A percentile compares a stretch with the other conserved stretches of the same genome.
phyloP scores from a whole-genome alignment of 1,140 invertebrate genomes.

The Drosophila sucinea region DNA sequence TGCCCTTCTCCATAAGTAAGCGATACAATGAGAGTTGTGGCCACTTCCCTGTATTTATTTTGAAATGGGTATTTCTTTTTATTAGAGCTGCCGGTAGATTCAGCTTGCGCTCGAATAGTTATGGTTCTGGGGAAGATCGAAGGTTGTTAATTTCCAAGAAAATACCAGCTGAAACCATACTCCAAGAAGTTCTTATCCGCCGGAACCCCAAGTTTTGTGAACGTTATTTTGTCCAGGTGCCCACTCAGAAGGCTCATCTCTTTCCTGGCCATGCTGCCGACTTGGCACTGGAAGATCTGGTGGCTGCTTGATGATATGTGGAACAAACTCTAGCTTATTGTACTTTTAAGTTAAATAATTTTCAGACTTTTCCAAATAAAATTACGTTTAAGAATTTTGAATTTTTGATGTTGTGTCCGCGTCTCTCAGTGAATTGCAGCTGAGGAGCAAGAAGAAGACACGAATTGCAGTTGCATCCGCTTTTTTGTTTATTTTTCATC shows the following conservation, averaged over 20 bases:
- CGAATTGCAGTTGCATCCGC: slow-evolving; percentile 32
- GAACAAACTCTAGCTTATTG: slow-evolving; percentile 1
- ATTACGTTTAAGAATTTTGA: slow-evolving; percentile 15
- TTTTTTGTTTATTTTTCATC: slow-evolving; percentile 1
- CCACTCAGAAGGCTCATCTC: slow-evolving; percentile 64
- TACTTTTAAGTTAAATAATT: slow-evolving; percentile 46
- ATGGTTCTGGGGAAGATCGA: slow-evolving; percentile 84
- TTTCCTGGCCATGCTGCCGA: slow-evolving; percentile 72
- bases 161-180: slow-evolving; percentile 48
- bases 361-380: slow-evolving; percentile 15
- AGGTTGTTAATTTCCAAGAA: slow-evolving; percentile 83
- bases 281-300: slow-evolving; percentile 57
- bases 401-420: slow-evolving; percentile 11
- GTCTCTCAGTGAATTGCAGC: slow-evolving; percentile 39
- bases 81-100: slow-evolving; percentile 75
- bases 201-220: slow-evolving; percentile 70
- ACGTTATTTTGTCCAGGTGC: slow-evolving; percentile 78
- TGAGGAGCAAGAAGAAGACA: slow-evolving; percentile 30
- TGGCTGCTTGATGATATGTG: slow-evolving; percentile 20
- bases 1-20: slow-evolving; percentile 87
- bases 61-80: neutral
- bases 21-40: neutral
- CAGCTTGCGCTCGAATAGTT: slow-evolving; percentile 85
- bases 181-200: slow-evolving; percentile 59
- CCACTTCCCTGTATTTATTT: neutral